Evolutionary conservation across 2,113 vertebrate species (phyloP), one percentile per base, ranked within the genome.

Genomic region (Galbula dea): DNA sequence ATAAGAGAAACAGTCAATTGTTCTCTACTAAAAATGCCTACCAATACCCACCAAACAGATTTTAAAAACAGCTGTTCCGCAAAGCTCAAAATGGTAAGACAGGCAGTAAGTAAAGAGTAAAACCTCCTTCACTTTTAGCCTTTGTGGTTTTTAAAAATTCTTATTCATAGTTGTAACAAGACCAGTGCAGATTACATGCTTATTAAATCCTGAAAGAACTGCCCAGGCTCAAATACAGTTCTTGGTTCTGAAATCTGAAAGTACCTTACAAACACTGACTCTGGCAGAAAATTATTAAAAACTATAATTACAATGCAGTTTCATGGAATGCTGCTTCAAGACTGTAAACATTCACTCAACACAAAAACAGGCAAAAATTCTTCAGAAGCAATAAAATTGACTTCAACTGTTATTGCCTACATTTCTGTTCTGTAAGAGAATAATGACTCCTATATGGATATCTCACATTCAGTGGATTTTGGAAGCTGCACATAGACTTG

Each of bases 191-290:
- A 73, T 48, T 37, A 73, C 7, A 36, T 8, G 9, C 15, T 75
- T 90, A 65, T 15, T 76, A 87, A 84, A 15, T 15, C 74, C 58
- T 62, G 41, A 76, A 72, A 65, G 32, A 82, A 76, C 0, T 68
- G 32, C 15, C 45, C 15, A 65, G 41, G 41, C 37, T 84, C 62
- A 54, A 48, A 32, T 59, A 30, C 1, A 68, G 27, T 29, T 34
- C 29, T 54, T 32, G 8, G 17, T 84, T 78, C 62, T 73, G 45
- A 89, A 76, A 76, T 20, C 34, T 11, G 0, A 57, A 86, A 82
- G 34, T 4, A 83, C 15, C n/a, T 39, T 6, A 4, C 48, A 72
- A 69, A 73, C 0, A 0, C 4, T 3, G 4, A 27, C 37, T 55
- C 41, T 30, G 73, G 7, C 18, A 80, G 22, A 29, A 59, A 4